phyloP scores from a whole-genome alignment of 2,113 vertebrate species.

The Psephotus haematonotus region DNA sequence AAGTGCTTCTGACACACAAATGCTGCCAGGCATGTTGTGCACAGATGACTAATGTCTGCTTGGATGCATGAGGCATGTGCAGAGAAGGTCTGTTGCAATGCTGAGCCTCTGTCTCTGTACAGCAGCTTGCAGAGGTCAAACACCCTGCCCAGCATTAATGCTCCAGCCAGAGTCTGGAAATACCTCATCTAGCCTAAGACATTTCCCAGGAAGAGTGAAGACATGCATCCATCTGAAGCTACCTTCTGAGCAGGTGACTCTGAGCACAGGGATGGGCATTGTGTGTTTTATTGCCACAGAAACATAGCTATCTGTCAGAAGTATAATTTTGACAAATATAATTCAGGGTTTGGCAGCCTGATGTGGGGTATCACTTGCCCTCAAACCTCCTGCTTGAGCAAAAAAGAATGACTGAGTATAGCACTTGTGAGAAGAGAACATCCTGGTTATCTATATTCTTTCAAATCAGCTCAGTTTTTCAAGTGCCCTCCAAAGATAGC shows the following conservation, averaged over 20 bases:
- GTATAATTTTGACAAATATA: background rate
- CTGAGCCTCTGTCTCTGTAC: background rate
- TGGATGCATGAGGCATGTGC: background rate
- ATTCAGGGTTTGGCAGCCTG: background rate
- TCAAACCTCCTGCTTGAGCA: background rate
- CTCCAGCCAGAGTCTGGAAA: background rate
- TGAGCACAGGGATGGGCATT: background rate
- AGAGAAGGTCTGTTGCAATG: background rate
- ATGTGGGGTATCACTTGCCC: background rate
- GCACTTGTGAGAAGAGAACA: background rate
- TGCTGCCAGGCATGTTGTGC: background rate
- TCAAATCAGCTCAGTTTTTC: background rate
- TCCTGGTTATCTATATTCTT: background rate
- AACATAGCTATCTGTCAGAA: background rate
- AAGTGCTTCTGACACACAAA: background rate
- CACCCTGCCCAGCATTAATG: background rate
- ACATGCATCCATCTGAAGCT: background rate
- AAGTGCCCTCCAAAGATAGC: background rate
- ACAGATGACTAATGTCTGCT: background rate
- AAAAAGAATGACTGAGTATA: background rate
- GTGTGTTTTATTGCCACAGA: background rate
- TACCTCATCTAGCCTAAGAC: background rate
- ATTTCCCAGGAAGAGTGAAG: background rate
- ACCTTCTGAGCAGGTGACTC: background rate
- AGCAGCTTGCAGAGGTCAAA: background rate